Evolutionary conservation across 2,113 vertebrate species (phyloP).

Genomic region (Neofelis nebulosa): DNA sequence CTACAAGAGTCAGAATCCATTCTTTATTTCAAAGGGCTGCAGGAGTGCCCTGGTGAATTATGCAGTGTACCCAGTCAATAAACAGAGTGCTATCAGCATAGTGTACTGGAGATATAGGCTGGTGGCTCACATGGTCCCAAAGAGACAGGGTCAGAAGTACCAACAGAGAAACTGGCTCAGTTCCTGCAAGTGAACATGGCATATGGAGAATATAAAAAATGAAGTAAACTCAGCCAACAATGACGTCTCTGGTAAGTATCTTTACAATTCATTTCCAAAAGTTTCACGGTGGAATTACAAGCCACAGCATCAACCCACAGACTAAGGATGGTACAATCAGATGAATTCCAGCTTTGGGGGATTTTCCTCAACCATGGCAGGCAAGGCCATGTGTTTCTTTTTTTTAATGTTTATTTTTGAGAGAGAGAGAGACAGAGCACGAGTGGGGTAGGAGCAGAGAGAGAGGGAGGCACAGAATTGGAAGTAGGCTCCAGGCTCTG

Average conservation of each 20-base stretch:
- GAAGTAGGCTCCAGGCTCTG: too few species aligned
- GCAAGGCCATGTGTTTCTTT: neutral
- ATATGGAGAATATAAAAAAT: neutral
- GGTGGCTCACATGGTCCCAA: neutral
- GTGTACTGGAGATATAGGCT: neutral
- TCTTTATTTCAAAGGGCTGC: neutral
- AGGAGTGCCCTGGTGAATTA: fast-evolving
- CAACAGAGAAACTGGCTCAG: neutral
- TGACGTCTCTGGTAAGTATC: neutral
- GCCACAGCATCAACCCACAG: fast-evolving
- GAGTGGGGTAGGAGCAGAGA: too few species aligned
- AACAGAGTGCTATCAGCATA: neutral
- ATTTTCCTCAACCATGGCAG: too few species aligned
- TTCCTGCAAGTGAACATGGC: neutral
- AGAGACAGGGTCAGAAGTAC: neutral
- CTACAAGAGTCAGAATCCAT: neutral
- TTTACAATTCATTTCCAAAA: neutral
- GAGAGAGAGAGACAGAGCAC: too few species aligned
- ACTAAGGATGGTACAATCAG: neutral
- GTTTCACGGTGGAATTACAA: neutral
- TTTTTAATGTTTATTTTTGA: too few species aligned
- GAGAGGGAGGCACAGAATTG: too few species aligned
- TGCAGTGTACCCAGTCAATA: neutral
- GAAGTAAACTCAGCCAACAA: neutral
- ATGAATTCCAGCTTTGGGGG: neutral